Percentiles rank a stretch among this genome's conserved stretches.
Conservation (phyloP, 2,113 vertebrate species). For the Clarias batrachus region DNA sequence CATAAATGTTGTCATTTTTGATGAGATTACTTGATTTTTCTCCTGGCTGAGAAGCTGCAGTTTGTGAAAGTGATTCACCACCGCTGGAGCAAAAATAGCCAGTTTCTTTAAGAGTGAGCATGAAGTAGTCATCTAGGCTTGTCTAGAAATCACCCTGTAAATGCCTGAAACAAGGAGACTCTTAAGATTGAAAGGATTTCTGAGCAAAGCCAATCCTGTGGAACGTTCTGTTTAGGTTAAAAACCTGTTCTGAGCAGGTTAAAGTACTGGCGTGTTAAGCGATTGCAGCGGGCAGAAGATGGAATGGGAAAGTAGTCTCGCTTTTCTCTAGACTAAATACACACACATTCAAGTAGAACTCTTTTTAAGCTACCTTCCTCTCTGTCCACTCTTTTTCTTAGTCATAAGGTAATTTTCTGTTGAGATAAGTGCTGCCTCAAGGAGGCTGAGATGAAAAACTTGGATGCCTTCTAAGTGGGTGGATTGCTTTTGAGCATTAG, state of each 20-base stretch:
- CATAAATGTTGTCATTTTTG: not conserved
- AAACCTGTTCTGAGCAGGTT: not conserved
- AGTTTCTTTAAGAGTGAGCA: not conserved
- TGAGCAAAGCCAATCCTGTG: not conserved
- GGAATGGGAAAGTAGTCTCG: not conserved
- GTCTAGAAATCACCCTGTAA: not conserved
- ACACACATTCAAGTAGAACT: not conserved
- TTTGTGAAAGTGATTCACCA: not conserved
- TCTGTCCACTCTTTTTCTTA: not conserved
- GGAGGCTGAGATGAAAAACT: slow-evolving; percentile 5
- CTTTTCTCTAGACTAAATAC: not conserved
- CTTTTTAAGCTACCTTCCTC: not conserved
- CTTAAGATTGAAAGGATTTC: not conserved
- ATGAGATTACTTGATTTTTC: not conserved
- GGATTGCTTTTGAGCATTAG: not conserved
- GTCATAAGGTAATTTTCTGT: not conserved
- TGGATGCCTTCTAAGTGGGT: not conserved
- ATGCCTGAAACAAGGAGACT: not conserved
- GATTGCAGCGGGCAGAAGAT: not conserved
- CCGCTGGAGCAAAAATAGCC: not conserved
- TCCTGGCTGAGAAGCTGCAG: not conserved
- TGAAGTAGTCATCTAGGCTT: not conserved
- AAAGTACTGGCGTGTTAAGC: not conserved
- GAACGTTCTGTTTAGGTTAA: not conserved
- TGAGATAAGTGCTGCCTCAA: not conserved